These are phyloP conservation scores for Drosophila arizonae DNA, from an alignment of 1,140 invertebrate species.

Conservation along the genomic window DNA sequence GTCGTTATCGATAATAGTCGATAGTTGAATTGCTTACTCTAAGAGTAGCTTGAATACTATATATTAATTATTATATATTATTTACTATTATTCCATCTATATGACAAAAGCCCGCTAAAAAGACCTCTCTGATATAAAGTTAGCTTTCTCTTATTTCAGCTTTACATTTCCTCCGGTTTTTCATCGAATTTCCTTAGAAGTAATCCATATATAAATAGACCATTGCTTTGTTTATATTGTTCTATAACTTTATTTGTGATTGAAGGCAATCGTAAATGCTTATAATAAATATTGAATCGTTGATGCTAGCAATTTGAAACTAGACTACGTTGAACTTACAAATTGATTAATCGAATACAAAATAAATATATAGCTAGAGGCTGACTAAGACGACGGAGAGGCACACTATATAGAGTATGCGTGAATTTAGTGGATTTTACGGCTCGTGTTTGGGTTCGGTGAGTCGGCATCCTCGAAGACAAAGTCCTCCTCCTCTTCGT, in stretches of 20 bases:
- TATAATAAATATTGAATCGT: constrained; percentile 33
- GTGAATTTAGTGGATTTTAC: constrained; percentile 34
- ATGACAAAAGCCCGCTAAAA: too few relatives aligned
- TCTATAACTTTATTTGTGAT: constrained; percentile 44
- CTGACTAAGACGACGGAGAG: background rate
- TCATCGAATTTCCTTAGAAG: too few relatives aligned
- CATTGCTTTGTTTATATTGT: constrained; percentile 10
- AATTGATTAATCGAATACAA: constrained; percentile 46
- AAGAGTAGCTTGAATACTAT: too few relatives aligned
- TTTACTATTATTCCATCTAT: too few relatives aligned
- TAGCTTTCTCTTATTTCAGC: too few relatives aligned
- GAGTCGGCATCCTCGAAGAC: constrained; percentile 76
- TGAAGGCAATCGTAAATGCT: constrained; percentile 48
- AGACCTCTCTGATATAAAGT: too few relatives aligned
- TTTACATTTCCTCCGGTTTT: too few relatives aligned
- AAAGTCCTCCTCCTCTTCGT: constrained; percentile 68
- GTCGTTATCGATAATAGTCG: too few relatives aligned
- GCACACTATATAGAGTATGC: background rate
- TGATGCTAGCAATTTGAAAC: constrained; percentile 10
- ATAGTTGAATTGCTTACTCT: too few relatives aligned
- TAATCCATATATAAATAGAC: background rate
- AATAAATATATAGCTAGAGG: constrained; percentile 40
- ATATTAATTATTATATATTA: too few relatives aligned
- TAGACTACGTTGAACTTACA: constrained; percentile 48
- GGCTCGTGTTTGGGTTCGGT: constrained; percentile 50